These are phyloP conservation scores for Nycteola revayana DNA, from an alignment of 2,888 invertebrate genomes.

Conservation along the genomic window DNA sequence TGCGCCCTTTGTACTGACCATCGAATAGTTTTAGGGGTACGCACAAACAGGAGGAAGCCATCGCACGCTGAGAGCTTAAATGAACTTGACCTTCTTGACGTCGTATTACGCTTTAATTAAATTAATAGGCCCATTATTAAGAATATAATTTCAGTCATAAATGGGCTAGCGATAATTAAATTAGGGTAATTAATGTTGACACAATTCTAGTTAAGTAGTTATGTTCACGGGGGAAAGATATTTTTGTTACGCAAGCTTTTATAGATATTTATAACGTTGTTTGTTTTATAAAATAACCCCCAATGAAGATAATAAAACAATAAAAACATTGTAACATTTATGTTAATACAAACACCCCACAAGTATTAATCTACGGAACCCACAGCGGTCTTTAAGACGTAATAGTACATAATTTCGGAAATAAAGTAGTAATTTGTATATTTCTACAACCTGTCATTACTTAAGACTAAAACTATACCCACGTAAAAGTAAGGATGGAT, in stretches of 20 bases:
- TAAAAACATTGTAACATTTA: too few relatives aligned
- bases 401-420: slow-evolving; percentile 28
- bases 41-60: slow-evolving; percentile 14
- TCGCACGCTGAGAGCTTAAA: slow-evolving; percentile 27
- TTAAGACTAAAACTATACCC: slow-evolving; percentile 5
- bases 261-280: too few relatives aligned
- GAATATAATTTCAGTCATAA: slow-evolving; percentile 4
- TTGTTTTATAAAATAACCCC: too few relatives aligned
- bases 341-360: too few relatives aligned
- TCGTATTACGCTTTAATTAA: slow-evolving; percentile 14
- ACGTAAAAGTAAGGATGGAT: slow-evolving; percentile 17
- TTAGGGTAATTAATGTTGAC: too few relatives aligned
- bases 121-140: slow-evolving; percentile 20
- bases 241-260: too few relatives aligned
- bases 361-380: slow-evolving; percentile 14
- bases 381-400: background rate
- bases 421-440: slow-evolving; percentile 21
- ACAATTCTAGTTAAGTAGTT: too few relatives aligned
- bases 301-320: too few relatives aligned
- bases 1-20: slow-evolving; percentile 35
- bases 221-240: too few relatives aligned
- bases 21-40: slow-evolving; percentile 31
- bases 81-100: slow-evolving; percentile 13
- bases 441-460: slow-evolving; percentile 18
- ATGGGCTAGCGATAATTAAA: slow-evolving; percentile 1